Evolutionary conservation across 2,797 vertebrate genomes (phyloP), one percentile per base, ranked within the genome.

Genomic region (Sebastes kiyomatsui): DNA sequence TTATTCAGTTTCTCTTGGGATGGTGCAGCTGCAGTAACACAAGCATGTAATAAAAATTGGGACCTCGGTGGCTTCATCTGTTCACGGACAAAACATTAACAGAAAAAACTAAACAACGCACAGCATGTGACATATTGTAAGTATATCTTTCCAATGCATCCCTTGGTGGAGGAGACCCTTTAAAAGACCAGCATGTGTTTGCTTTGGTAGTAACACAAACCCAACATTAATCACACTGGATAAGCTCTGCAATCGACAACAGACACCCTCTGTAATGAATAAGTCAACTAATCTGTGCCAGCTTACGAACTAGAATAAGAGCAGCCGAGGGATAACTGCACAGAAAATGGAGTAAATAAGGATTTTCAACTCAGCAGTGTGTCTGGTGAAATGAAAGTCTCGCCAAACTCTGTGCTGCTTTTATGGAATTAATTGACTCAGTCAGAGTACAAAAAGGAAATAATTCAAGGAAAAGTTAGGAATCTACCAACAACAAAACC

Each of bases 201-300:
- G 73, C 86, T 89, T 90, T 90, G 77, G 80, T 91, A 77, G 84
- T 84, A 86, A 83, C 83, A 91, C 85, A 91, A 93, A 91, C 81
- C 79, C 88, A 90, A 88, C 90, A 93, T 92, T 91, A 95, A 93
- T 95, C 92, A 91, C 83, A 87, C 54, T 82, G 91, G 90, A 90
- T 93, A 92, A 94, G 90, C 91, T 88, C 72, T 70, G 85, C 90
- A 90, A 92, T 92, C 84, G 84, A 92, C 90, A 93, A 89, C 91
- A 92, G 88, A 88, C 88, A 93, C 85, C 87, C 89, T 90, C 88
- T 88, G 91, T 92, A 92, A 93, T 92, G 90, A 94, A 93, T 93
- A 90, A 90, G 82, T 93, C 82, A 85, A 92, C 93, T 94, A 92
- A 94, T 95, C 93, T 93, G 86, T 67, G 75, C 85, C 88, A 92